These are phyloP conservation scores for Tretioscincus oriximinensis DNA, from an alignment of 2,113 vertebrate species.

Conservation along the genomic window DNA sequence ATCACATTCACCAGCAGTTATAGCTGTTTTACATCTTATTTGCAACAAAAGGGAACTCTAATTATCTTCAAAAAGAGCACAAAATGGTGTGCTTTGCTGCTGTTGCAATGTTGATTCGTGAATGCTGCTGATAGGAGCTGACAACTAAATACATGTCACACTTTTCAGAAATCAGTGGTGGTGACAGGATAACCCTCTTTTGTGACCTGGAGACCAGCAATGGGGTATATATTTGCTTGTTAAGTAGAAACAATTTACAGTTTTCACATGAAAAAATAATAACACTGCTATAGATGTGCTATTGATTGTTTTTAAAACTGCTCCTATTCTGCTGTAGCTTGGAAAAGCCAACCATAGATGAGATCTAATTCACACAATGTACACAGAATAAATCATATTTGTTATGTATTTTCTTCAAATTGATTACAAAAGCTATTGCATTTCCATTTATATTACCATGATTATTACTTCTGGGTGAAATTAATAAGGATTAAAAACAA, in stretches of 20 bases:
- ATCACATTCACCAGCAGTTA: constrained; percentile 92
- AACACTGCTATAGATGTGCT: constrained; percentile 60
- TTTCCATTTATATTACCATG: constrained; percentile 15
- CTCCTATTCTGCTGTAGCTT: constrained; percentile 52
- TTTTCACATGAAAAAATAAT: constrained; percentile 72
- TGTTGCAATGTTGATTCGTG: constrained; percentile 86
- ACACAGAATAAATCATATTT: constrained; percentile 2
- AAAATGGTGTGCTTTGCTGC: constrained; percentile 88
- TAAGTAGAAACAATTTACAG: constrained; percentile 81
- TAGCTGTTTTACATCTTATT: constrained; percentile 94
- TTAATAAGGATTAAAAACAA: constrained; percentile 26
- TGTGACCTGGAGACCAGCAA: constrained; percentile 79
- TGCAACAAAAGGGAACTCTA: constrained; percentile 90
- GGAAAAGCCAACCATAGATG: constrained; percentile 46
- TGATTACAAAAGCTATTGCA: constrained; percentile 41
- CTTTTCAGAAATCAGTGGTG: constrained; percentile 79
- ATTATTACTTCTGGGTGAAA: constrained; percentile 16
- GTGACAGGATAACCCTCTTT: constrained; percentile 83
- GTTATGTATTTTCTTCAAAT: constrained; percentile 32
- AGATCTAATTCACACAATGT: constrained; percentile 43
- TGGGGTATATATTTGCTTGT: constrained; percentile 77
- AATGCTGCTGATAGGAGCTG: constrained; percentile 89
- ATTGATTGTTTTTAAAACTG: constrained; percentile 68
- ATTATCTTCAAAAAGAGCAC: constrained; percentile 90
- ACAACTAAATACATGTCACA: constrained; percentile 88